A percentile compares a stretch with the other conserved stretches of the same genome.
Conservation (phyloP, 1,140 invertebrate species). For the Leptestheria dahalacensis region DNA sequence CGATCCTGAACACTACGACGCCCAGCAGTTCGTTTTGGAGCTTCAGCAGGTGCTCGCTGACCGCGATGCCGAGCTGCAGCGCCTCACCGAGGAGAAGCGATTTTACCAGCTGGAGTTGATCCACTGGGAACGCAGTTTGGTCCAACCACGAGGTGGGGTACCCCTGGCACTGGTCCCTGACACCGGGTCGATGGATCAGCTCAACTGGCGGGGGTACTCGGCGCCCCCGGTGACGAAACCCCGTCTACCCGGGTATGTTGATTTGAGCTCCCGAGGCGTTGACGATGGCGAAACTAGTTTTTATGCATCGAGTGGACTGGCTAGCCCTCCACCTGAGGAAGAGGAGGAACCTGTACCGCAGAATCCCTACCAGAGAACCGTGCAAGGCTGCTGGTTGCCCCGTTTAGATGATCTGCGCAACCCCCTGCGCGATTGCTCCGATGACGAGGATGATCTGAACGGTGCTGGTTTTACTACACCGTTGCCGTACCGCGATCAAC, state of each 20-base stretch:
- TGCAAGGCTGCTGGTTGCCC: slow-evolving; percentile 8
- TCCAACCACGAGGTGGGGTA: slow-evolving; percentile 5
- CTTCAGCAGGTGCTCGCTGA: slow-evolving; percentile 34
- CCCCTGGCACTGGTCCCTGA: slow-evolving; percentile 15
- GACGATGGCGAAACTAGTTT: slow-evolving; percentile 3
- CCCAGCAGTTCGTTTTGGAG: slow-evolving; percentile 31
- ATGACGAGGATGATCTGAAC: background rate
- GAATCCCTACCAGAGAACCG: background rate
- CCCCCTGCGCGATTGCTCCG: background rate
- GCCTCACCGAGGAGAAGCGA: slow-evolving; percentile 35
- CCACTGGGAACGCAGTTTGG: slow-evolving; percentile 17
- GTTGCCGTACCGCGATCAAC: background rate
- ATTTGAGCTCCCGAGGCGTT: background rate
- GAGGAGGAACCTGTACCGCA: background rate
- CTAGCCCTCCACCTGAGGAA: background rate
- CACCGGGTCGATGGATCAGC: background rate
- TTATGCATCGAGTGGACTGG: background rate
- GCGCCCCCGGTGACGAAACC: slow-evolving; percentile 17
- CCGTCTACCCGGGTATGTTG: background rate
- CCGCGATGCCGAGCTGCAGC: slow-evolving; percentile 36
- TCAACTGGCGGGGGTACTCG: slow-evolving; percentile 11
- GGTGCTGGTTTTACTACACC: slow-evolving; percentile 12
- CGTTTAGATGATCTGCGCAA: background rate
- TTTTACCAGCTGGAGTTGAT: slow-evolving; percentile 21
- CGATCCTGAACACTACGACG: slow-evolving; percentile 15